phyloP scores from a whole-genome alignment of 2,113 vertebrate genomes.

The Peucedramus taeniatus region DNA sequence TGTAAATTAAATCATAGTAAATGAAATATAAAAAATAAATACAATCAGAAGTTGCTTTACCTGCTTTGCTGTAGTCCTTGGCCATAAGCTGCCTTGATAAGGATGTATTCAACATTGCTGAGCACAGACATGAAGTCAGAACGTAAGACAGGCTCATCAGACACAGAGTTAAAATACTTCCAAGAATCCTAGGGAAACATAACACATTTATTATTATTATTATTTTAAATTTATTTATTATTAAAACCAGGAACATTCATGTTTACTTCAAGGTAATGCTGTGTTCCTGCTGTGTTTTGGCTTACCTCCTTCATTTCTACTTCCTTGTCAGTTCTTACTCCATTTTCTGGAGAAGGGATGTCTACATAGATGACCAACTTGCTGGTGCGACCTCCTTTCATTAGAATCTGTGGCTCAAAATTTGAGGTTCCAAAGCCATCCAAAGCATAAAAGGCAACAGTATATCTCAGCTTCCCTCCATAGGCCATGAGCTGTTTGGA shows the following conservation, averaged over 20 bases:
- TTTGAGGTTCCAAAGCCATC: conserved; percentile 79
- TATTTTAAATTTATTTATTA: background rate
- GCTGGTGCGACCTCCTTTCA: conserved; percentile 82
- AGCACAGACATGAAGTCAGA: conserved; percentile 89
- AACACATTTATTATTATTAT: background rate
- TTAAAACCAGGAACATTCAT: background rate
- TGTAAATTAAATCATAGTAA: background rate
- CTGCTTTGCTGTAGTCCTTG: conserved; percentile 89
- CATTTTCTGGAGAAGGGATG: conserved; percentile 75
- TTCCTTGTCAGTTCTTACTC: conserved; percentile 70
- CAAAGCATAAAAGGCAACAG: conserved; percentile 80
- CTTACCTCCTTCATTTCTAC: conserved; percentile 88
- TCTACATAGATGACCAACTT: conserved; percentile 86
- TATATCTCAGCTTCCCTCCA: conserved; percentile 84
- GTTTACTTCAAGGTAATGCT: background rate
- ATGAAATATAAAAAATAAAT: background rate
- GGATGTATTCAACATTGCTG: conserved; percentile 84
- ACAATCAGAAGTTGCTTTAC: conserved; percentile 54
- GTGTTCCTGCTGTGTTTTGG: background rate
- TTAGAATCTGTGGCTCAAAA: conserved; percentile 90
- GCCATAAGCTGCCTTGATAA: conserved; percentile 91
- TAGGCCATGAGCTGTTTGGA: conserved; percentile 84
- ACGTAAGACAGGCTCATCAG: conserved; percentile 79
- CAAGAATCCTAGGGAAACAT: conserved; percentile 78
- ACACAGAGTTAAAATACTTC: conserved; percentile 94